Conservation (phyloP, 2,113 vertebrate species). For the Tonatia bakeri region DNA sequence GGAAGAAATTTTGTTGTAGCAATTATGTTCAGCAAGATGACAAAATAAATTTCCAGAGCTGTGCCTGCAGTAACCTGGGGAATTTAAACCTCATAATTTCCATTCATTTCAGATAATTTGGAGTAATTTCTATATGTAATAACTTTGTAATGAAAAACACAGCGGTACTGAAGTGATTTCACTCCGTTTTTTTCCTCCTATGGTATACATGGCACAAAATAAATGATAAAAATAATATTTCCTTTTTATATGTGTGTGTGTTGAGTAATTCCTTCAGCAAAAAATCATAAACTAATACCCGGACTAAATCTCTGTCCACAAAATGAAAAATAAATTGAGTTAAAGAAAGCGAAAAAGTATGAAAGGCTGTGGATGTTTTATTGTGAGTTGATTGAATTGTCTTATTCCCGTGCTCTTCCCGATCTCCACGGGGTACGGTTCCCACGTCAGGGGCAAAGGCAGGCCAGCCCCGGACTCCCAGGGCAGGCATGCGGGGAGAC, state of each 20-base stretch:
- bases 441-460: conserved; percentile 68
- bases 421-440: conserved; percentile 78
- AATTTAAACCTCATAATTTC: conserved; percentile 92
- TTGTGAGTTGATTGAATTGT: conserved; percentile 88
- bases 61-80: conserved; percentile 88
- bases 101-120: conserved; percentile 92
- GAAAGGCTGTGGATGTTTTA: conserved; percentile 85
- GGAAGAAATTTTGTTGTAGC: conserved; percentile 90
- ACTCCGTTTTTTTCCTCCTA: conserved; percentile 78
- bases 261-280: conserved; percentile 86
- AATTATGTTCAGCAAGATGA: conserved; percentile 91
- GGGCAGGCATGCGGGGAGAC: conserved; percentile 36
- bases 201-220: conserved; percentile 86
- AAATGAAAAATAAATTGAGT: conserved; percentile 92
- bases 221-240: conserved; percentile 89
- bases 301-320: conserved; percentile 87
- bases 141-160: conserved; percentile 91
- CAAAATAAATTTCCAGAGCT: conserved; percentile 90
- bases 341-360: conserved; percentile 86
- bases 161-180: conserved; percentile 87
- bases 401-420: conserved; percentile 78
- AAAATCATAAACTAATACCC: conserved; percentile 90
- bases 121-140: conserved; percentile 93
- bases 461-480: conserved; percentile 62
- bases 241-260: conserved; percentile 85